phyloP scores from a whole-genome alignment of 2,888 invertebrate species.

The Polia nebulosa region DNA sequence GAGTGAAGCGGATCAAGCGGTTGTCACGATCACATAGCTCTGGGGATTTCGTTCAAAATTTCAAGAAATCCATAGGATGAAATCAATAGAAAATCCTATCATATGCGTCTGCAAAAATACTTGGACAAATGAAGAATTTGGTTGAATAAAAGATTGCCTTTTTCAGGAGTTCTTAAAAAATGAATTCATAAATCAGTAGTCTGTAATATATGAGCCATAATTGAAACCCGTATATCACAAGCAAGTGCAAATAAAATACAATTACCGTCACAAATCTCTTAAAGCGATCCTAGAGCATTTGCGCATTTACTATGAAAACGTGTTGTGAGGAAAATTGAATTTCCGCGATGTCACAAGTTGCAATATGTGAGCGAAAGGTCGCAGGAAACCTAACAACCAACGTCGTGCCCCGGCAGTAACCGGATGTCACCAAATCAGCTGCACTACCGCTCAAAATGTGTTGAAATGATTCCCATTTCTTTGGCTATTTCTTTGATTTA shows the following conservation, averaged over 20 bases:
- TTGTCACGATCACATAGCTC: conserved; percentile 62
- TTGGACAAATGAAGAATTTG: conserved; percentile 17
- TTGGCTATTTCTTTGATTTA: conserved; percentile 15
- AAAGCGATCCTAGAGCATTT: conserved; percentile 36
- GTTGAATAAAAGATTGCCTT: conserved; percentile 12
- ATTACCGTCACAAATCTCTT: conserved; percentile 38
- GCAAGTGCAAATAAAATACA: conserved; percentile 32
- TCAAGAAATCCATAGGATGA: conserved; percentile 37
- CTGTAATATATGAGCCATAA: conserved; percentile 7
- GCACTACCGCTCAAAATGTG: conserved; percentile 15
- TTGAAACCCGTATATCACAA: conserved; percentile 25
- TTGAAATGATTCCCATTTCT: conserved; percentile 33
- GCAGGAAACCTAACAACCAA: conserved; percentile 40
- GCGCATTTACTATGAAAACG: conserved; percentile 45
- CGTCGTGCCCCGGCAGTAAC: conserved; percentile 31
- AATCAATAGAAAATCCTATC: conserved; percentile 34
- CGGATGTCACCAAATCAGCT: conserved; percentile 43
- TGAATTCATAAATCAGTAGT: conserved; percentile 24
- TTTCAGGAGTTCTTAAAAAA: conserved; percentile 23
- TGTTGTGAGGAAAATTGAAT: conserved; percentile 69
- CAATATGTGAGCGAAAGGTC: conserved; percentile 65
- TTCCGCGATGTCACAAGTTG: conserved; percentile 69
- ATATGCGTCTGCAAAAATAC: conserved; percentile 11
- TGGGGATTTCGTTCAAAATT: conserved; percentile 47
- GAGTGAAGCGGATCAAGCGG: conserved; percentile 56